Evolutionary conservation across 2,797 vertebrate species (phyloP), one percentile per base, ranked within the genome.

Genomic region (Acanthiza pusilla): DNA sequence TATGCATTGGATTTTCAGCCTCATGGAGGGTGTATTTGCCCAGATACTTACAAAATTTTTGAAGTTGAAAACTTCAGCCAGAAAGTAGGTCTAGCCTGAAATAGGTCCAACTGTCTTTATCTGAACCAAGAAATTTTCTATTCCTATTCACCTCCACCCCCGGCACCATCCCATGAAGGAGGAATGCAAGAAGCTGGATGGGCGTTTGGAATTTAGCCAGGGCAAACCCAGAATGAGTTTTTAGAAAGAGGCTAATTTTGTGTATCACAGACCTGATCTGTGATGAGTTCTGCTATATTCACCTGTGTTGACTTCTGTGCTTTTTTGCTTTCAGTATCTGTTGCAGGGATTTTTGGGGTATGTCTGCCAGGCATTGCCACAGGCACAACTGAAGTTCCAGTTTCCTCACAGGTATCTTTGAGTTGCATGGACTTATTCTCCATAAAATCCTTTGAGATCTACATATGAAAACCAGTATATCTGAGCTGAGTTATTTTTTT

Each of bases 391-490:
- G 32, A 77, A 42, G 20, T 58, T 89, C 27, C 34, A 22, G 18
- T 65, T 93, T 93, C 43, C 42, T 79, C 54, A 40, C 25, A 45
- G 38, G 22, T 85, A 30, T 32, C 53, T 76, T 73, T 77, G n/a
- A 32, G 14, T 61, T 80, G 9, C 47, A 16, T n/a, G 32, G 61
- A n/a, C 15, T 74, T 85, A 48, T 22, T 63, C 48, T 72, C 74
- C 43, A 51, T 74, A 74, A 93, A 94, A 89, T 50, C 30, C 23
- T 87, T 61, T 85, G 60, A 93, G 45, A 83, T 74, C 51, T 77
- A 32, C n/a, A 20, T 30, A 48, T 47, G 58, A 87, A 93, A 91
- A 43, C 13, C 21, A 74, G 36, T 76, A 47, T 66, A 85, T 90
- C 27, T 85, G 38, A 78, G 11, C 21, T 51, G 47, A 86, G 40